Evolutionary conservation across 2,113 vertebrate species (phyloP).

Genomic region (Pyrgilauda ruficollis): DNA sequence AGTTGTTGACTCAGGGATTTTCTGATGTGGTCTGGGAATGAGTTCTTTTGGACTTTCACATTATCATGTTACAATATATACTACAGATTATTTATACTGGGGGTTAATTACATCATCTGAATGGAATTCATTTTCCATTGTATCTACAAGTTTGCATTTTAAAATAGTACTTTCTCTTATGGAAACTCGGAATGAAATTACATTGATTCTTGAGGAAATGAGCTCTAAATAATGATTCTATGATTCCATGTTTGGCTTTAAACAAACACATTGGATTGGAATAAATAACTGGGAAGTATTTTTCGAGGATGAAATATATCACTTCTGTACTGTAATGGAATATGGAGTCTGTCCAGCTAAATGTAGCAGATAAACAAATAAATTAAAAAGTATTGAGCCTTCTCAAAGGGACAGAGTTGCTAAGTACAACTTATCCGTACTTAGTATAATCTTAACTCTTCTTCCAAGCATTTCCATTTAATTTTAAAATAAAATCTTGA

Average conservation of each 20-base stretch:
- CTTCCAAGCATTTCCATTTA: slow-evolving; percentile 6
- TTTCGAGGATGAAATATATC: neutral
- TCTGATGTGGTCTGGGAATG: slow-evolving; percentile 71
- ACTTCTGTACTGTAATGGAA: slow-evolving; percentile 14
- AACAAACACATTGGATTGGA: neutral
- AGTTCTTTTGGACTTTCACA: slow-evolving; percentile 68
- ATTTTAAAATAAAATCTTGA: slow-evolving; percentile 21
- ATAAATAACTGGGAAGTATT: slow-evolving; percentile 1
- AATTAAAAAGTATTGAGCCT: slow-evolving; percentile 25
- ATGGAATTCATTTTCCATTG: slow-evolving; percentile 72
- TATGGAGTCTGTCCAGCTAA: slow-evolving; percentile 44
- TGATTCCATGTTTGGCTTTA: neutral
- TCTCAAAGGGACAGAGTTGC: slow-evolving; percentile 1
- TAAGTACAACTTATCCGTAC: neutral
- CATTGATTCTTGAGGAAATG: slow-evolving; percentile 34
- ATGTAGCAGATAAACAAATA: slow-evolving; percentile 13
- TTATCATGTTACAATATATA: slow-evolving; percentile 69
- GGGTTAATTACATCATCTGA: slow-evolving; percentile 72
- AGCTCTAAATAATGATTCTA: slow-evolving; percentile 3
- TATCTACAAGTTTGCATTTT: slow-evolving; percentile 54
- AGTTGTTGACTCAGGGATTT: slow-evolving; percentile 74
- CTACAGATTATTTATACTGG: slow-evolving; percentile 68
- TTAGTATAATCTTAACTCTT: neutral
- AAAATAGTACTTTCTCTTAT: slow-evolving; percentile 50
- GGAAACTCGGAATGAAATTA: slow-evolving; percentile 57